These are phyloP conservation scores for Pagetopsis macropterus DNA, from an alignment of 2,797 vertebrate genomes.

Conservation along the genomic window DNA sequence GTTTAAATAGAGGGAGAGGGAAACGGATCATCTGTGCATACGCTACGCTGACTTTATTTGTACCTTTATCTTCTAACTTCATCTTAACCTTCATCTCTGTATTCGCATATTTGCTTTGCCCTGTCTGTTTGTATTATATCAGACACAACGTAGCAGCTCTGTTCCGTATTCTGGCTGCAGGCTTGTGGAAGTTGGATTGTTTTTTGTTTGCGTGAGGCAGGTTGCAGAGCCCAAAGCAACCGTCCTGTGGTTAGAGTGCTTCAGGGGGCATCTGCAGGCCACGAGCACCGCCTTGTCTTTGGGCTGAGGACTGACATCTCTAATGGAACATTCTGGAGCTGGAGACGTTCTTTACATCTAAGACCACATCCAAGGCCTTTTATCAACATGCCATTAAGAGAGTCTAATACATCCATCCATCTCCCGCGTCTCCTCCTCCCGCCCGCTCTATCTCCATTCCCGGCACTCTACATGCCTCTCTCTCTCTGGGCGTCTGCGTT, in stretches of 20 bases:
- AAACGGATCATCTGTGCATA: conserved; percentile 32
- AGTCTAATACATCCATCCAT: conserved; percentile 75
- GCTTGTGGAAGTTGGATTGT: conserved; percentile 27
- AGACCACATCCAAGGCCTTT: conserved; percentile 73
- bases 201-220: conserved; percentile 49
- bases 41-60: conserved; percentile 13
- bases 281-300: conserved; percentile 46
- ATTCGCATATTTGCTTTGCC: conserved; percentile 33
- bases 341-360: conserved; percentile 68
- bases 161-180: conserved; percentile 21
- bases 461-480: conserved; percentile 69
- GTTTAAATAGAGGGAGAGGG: conserved; percentile 31
- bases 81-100: conserved; percentile 18
- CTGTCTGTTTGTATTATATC: conserved; percentile 35
- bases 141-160: conserved; percentile 26
- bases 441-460: conserved; percentile 69
- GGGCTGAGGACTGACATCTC: conserved; percentile 63
- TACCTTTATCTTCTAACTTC: conserved; percentile 20
- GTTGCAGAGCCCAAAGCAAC: conserved; percentile 44
- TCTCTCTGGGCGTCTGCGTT: conserved; percentile 74
- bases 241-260: conserved; percentile 32
- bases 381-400: conserved; percentile 79
- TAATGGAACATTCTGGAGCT: conserved; percentile 72
- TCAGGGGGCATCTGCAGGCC: conserved; percentile 57
- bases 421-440: conserved; percentile 61